A percentile compares a stretch with the other conserved stretches of the same genome.
Conservation (phyloP, 2,797 vertebrate species). For the Sebastiscus tertius region DNA sequence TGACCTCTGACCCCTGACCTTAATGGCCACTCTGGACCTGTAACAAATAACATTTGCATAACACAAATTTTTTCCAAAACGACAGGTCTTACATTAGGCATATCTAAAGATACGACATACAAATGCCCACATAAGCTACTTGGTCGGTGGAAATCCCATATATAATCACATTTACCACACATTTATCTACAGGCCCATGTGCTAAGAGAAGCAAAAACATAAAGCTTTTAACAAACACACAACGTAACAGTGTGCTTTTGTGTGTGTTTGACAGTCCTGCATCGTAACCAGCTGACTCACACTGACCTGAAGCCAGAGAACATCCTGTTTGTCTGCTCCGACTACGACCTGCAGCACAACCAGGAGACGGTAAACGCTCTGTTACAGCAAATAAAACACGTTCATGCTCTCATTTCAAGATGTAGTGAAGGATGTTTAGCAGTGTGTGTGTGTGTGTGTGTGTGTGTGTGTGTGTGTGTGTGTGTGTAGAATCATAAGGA, state of each 20-base stretch:
- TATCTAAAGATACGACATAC: too few relatives aligned
- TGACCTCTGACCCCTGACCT: background rate
- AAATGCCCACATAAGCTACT: too few relatives aligned
- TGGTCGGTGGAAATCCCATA: too few relatives aligned
- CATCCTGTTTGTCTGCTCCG: constrained; percentile 93
- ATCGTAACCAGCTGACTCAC: constrained; percentile 95
- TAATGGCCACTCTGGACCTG: too few relatives aligned
- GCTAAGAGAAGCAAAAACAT: too few relatives aligned
- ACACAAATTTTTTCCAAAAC: too few relatives aligned
- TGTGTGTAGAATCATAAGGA: constrained; percentile 84
- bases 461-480: background rate
- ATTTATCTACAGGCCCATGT: too few relatives aligned
- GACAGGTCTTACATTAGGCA: too few relatives aligned
- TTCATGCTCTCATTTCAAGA: background rate
- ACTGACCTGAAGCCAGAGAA: constrained; percentile 98
- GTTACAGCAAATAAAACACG: background rate
- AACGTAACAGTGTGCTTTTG: background rate
- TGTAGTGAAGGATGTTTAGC: background rate
- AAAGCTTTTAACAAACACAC: too few relatives aligned
- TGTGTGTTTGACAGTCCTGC: constrained; percentile 84
- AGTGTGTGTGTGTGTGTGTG: background rate
- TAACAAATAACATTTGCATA: too few relatives aligned
- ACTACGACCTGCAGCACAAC: constrained; percentile 87
- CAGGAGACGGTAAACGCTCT: constrained; percentile 59
- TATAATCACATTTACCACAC: too few relatives aligned